These are phyloP conservation scores for Rhagonycha lutea DNA, from an alignment of 2,888 invertebrate genomes.

Conservation along the genomic window DNA sequence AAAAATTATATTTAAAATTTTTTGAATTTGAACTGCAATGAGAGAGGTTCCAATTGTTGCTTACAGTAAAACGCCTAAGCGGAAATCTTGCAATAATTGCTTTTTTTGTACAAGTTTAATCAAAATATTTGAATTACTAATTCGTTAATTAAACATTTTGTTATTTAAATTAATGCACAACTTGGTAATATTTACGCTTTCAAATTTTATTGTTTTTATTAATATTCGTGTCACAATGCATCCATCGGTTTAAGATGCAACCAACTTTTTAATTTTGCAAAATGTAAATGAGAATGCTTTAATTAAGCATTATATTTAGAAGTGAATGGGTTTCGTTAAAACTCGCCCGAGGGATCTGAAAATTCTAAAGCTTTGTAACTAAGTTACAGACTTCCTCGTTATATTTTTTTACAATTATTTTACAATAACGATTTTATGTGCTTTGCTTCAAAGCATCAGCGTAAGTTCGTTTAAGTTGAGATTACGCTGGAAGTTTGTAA, in stretches of 20 bases:
- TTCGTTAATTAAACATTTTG: background rate
- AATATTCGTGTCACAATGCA: slow-evolving; percentile 23
- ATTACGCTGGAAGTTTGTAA: background rate
- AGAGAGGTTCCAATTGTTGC: no score
- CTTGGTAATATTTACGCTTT: background rate
- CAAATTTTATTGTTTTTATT: slow-evolving; percentile 4
- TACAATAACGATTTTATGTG: slow-evolving; percentile 12
- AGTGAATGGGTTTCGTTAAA: slow-evolving; percentile 17
- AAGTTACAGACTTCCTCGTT: background rate
- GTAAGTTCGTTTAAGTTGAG: background rate
- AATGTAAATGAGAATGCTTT: slow-evolving; percentile 26
- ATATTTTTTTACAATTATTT: slow-evolving; percentile 16
- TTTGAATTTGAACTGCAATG: no score
- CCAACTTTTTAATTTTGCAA: slow-evolving; percentile 15
- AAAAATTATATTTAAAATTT: no score
- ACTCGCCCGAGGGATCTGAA: slow-evolving; percentile 13
- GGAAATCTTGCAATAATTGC: no score
- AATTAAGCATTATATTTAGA: slow-evolving; percentile 29
- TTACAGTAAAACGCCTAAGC: no score
- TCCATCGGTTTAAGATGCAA: slow-evolving; percentile 12
- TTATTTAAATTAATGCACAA: background rate
- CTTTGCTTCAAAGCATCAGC: slow-evolving; percentile 2
- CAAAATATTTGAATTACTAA: background rate
- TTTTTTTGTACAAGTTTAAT: background rate
- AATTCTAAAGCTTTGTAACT: slow-evolving; percentile 6